A percentile compares a stretch with the other conserved stretches of the same genome.
Evolutionary conservation across 2,888 invertebrate genomes (phyloP).

Genomic region (Liodrosophila aerea): DNA sequence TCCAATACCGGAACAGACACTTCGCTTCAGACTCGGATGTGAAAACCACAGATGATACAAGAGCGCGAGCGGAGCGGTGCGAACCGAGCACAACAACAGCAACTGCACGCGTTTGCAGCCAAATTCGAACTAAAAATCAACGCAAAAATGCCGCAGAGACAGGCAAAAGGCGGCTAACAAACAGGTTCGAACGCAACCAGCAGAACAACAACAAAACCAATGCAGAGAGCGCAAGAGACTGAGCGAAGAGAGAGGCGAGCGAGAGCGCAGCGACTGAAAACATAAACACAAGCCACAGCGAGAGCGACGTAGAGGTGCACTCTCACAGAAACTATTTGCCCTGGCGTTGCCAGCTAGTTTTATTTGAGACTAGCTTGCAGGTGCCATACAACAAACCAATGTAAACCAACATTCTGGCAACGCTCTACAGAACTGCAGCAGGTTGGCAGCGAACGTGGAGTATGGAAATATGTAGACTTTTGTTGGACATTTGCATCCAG

Average conservation of each 20-base stretch:
- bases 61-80: slow-evolving; percentile 19
- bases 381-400: neutral
- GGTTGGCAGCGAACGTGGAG: slow-evolving; percentile 30
- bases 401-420: slow-evolving; percentile 14
- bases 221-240: slow-evolving; percentile 12
- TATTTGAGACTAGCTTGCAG: neutral
- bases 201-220: slow-evolving; percentile 24
- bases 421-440: slow-evolving; percentile 29
- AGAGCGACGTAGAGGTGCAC: neutral
- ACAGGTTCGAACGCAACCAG: slow-evolving; percentile 65
- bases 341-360: slow-evolving; percentile 37
- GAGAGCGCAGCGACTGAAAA: slow-evolving; percentile 16
- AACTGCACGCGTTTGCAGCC: slow-evolving; percentile 66
- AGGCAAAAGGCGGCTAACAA: slow-evolving; percentile 55
- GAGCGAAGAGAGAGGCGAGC: neutral
- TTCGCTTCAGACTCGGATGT: no score
- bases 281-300: slow-evolving; percentile 25
- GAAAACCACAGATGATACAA: slow-evolving; percentile 13
- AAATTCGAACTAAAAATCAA: slow-evolving; percentile 61
- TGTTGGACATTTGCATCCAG: neutral
- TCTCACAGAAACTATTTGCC: slow-evolving; percentile 24
- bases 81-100: slow-evolving; percentile 18
- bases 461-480: neutral
- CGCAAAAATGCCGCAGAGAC: slow-evolving; percentile 47
- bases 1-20: slow-evolving; percentile 59